Evolutionary conservation across 2,888 invertebrate species (phyloP).

Genomic region (Habrosyne pyritoides): DNA sequence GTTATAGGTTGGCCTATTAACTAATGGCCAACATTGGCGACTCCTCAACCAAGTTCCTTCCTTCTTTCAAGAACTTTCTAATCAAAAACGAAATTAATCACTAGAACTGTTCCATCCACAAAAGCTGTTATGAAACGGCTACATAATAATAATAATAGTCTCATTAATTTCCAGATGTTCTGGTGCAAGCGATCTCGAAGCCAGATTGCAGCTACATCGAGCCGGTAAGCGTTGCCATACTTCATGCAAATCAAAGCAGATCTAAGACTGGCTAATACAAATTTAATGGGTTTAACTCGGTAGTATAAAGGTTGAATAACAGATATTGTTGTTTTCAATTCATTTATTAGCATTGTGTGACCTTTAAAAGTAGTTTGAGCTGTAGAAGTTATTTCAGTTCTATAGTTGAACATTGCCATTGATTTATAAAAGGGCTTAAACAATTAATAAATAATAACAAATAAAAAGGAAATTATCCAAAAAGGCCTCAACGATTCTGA

Average conservation of each 20-base stretch:
- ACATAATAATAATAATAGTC: slow-evolving; percentile 6
- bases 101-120: neutral
- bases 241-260: slow-evolving; percentile 41
- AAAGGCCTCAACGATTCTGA: too few relatives aligned
- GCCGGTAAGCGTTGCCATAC: slow-evolving; percentile 38
- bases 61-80: neutral
- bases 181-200: slow-evolving; percentile 19
- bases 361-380: neutral
- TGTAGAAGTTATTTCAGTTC: too few relatives aligned
- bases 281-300: slow-evolving; percentile 8
- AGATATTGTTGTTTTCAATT: neutral
- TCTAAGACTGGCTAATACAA: slow-evolving; percentile 19
- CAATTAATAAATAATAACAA: too few relatives aligned
- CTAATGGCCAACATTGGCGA: too few relatives aligned
- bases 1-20: too few relatives aligned
- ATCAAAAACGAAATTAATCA: neutral
- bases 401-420: too few relatives aligned
- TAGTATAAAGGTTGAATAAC: neutral
- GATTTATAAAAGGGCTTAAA: too few relatives aligned
- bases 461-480: too few relatives aligned
- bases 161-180: slow-evolving; percentile 42
- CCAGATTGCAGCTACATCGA: slow-evolving; percentile 15
- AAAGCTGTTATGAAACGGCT: slow-evolving; percentile 1
- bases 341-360: neutral
- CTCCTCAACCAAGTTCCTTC: too few relatives aligned